Conservation (phyloP, 1,140 invertebrate species). For the Conus betulinus region DNA sequence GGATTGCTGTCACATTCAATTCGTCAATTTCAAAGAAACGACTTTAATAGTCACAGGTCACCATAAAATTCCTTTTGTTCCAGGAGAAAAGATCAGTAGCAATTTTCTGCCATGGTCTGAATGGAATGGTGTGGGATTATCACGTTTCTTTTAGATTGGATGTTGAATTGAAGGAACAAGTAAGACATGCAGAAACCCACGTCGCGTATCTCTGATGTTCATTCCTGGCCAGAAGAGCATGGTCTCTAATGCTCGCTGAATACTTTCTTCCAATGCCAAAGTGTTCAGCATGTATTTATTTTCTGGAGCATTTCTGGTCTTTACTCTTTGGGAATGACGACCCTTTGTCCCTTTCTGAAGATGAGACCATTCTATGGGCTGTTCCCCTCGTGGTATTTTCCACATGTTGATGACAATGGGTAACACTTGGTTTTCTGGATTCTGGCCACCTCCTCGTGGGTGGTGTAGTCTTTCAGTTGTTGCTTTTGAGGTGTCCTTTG, state of each 20-base stretch:
- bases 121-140: background rate
- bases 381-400: conserved; percentile 12
- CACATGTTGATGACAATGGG: background rate
- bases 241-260: conserved; percentile 40
- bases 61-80: conserved; percentile 38
- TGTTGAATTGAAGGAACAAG: too few relatives aligned
- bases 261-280: conserved; percentile 48
- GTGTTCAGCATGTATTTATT: conserved; percentile 49
- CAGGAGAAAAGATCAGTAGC: conserved; percentile 1
- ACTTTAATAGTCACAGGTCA: conserved; percentile 43
- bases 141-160: background rate
- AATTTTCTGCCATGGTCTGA: background rate
- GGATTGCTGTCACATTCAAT: conserved; percentile 16
- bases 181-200: too few relatives aligned
- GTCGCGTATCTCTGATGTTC: background rate
- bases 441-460: conserved; percentile 35
- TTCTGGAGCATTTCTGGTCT: conserved; percentile 39
- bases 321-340: conserved; percentile 37
- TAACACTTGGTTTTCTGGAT: background rate
- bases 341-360: background rate
- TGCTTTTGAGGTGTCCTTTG: background rate
- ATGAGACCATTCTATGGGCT: background rate
- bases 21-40: conserved; percentile 47
- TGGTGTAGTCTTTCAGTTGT: background rate
- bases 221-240: conserved; percentile 48